Evolutionary conservation across 2,888 invertebrate genomes (phyloP), one percentile per base, ranked within the genome.

Genomic region (Scaptomyza cyrtandrae): DNA sequence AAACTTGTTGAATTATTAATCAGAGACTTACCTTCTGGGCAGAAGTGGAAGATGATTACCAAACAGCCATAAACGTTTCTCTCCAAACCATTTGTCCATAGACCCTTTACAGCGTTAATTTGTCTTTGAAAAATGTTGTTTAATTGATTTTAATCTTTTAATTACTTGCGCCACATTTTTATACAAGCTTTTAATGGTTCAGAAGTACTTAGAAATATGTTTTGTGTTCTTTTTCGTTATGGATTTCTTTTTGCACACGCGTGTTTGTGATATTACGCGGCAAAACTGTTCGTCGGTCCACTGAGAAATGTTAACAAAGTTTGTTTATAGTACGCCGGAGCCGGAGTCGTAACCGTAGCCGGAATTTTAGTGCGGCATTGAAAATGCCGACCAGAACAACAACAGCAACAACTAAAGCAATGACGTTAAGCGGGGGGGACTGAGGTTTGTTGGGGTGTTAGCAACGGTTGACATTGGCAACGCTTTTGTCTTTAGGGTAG

Each of bases 61-160:
- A 93, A 97, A 96, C 93, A 97, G 95, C 97, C 97, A 97, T 92
- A 97, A 93, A 93, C 96, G 96, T 93, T 96, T 96, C 93, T 97
- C 97, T 94, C 95, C 96, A 93, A 97, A 95, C 97, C 97, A 97
- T 97, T 95, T 96, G 96, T 97, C 97, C 97, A 97, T 97, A 93
- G 89, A 90, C 89, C 83, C 53, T 56, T 55, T 19, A 31, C 19
- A 31, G 54, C 49, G 24, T 53, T 19, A 19, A 50, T 29, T 49
- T 39, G 24, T 14, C 19, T 52, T 55, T 60, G 19, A 31, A 24
- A 44, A 14, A 9, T 11, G 31, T 35, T 13, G 48, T 14, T 39
- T 11, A 10, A 11, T 49, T 63, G 39, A 14, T 29, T 24, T 31
- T 35, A 14, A 24, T 55, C 9, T 10, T 44, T 11, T 33, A 50